phyloP scores from a whole-genome alignment of 2,888 invertebrate genomes.

The Mechanitis mazaeus region DNA sequence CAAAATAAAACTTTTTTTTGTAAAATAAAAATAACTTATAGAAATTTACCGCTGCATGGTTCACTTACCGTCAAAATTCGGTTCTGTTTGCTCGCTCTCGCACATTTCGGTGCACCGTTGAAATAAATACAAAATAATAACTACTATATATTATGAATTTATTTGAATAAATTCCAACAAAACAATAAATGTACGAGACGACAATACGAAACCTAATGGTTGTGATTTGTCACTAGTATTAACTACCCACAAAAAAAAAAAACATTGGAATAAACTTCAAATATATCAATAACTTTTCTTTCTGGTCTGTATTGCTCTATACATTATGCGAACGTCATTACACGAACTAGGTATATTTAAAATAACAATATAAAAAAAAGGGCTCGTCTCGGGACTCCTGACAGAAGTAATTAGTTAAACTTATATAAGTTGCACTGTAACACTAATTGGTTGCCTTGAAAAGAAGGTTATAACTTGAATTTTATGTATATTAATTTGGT shows the following conservation, averaged over 20 bases:
- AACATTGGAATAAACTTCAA: background rate
- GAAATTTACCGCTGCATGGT: background rate
- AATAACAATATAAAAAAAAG: background rate
- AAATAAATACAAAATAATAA: constrained; percentile 25
- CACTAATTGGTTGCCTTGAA: too few relatives aligned
- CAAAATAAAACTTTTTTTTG: background rate
- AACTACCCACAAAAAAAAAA: constrained; percentile 6
- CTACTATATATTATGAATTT: constrained; percentile 14
- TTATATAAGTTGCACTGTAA: too few relatives aligned
- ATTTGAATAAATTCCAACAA: constrained; percentile 28
- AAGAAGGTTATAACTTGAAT: too few relatives aligned
- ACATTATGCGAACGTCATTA: background rate
- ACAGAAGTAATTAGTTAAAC: too few relatives aligned
- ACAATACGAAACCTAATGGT: constrained; percentile 9
- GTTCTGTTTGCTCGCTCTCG: constrained; percentile 28
- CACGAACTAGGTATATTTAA: background rate
- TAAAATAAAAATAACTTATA: too few relatives aligned
- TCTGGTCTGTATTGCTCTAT: too few relatives aligned
- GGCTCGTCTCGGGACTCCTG: too few relatives aligned
- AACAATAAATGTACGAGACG: constrained; percentile 30
- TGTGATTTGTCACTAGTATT: background rate
- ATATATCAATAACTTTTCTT: too few relatives aligned
- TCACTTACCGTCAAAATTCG: constrained; percentile 15
- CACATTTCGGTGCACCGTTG: constrained; percentile 33
- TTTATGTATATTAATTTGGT: too few relatives aligned